Base-by-base conservation (phyloP, 1,140 invertebrate genomes). In the Andrena cerasifolii region DNA sequence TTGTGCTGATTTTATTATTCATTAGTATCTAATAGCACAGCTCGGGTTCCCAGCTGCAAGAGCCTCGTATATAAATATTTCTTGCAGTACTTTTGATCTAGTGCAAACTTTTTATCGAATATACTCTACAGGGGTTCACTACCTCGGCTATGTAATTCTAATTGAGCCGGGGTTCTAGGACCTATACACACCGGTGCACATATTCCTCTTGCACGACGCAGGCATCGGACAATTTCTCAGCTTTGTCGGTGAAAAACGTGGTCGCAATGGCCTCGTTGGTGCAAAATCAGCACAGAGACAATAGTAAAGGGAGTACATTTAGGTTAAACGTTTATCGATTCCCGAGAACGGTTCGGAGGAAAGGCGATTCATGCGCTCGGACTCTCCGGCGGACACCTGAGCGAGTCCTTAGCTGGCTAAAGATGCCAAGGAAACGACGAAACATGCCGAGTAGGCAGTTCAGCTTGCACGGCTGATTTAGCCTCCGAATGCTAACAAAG, bases 391-490 rank as follows among this genome's bases (percentile, higher is more conserved):
- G 49, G 24, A 68, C 76, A 68, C 79, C 73, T 77, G 65, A 84
- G 45, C 68, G n/a, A 68, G 59, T 68, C 65, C 40, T 73, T 72
- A 83, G 68, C 28, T 28, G 54, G 58, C 59, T 80, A 85, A 83
- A 47, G 67, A 80, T 85, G 83, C 84, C 83, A 85, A 85, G 83
- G 83, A 43, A 83, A 74, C 65, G 79, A 70, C 74, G 58, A 67
- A 73, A 67, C 68, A 53, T 49, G 24, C 24, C 66, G 73, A 82
- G 51, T 63, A 49, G 75, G 51, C 67, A 28, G 49, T 56, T 51
- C 45, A 49, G 59, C 28, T 54, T 43, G 53, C 8, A 56, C n/a
- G 51, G 56, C 45, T 36, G 51, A 83, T 80, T 83, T 75, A 74
- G 74, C 40, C 47, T 81, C 2, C 12, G 5, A 24, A 45, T 40